These are phyloP conservation scores for Brachyrhaphis roseni DNA, from an alignment of 2,797 vertebrate species.

Conservation along the genomic window DNA sequence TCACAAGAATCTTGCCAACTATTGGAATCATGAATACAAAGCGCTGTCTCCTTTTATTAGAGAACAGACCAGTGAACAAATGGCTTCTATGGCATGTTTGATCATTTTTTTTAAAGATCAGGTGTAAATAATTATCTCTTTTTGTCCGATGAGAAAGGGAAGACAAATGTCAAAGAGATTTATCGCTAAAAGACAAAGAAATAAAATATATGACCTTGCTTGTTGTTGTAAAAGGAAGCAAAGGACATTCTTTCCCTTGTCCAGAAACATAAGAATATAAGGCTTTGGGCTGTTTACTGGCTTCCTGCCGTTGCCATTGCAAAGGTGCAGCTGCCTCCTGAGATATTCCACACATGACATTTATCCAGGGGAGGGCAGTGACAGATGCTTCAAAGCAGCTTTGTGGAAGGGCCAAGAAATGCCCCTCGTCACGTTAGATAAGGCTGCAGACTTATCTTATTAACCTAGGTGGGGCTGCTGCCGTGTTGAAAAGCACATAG, in stretches of 20 bases:
- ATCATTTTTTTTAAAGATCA: slow-evolving; percentile 25
- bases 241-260: slow-evolving; percentile 30
- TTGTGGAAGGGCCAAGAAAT: slow-evolving; percentile 79
- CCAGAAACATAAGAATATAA: slow-evolving; percentile 41
- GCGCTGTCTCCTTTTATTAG: slow-evolving; percentile 25
- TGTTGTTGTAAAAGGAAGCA: slow-evolving; percentile 27
- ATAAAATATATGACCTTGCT: slow-evolving; percentile 55
- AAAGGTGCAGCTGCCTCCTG: slow-evolving; percentile 79
- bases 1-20: slow-evolving; percentile 15
- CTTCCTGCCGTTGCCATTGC: slow-evolving; percentile 66
- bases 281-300: slow-evolving; percentile 77
- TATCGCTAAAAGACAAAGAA: slow-evolving; percentile 22
- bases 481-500: slow-evolving; percentile 68
- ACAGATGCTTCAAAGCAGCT: slow-evolving; percentile 84
- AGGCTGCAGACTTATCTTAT: slow-evolving; percentile 75
- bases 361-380: slow-evolving; percentile 82
- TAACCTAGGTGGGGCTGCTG: slow-evolving; percentile 65
- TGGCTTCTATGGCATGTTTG: slow-evolving; percentile 11
- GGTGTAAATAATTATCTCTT: slow-evolving; percentile 7
- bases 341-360: slow-evolving; percentile 84
- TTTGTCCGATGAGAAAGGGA: neutral
- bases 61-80: slow-evolving; percentile 23
- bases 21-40: slow-evolving; percentile 23
- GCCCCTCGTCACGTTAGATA: slow-evolving; percentile 79
- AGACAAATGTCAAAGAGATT: neutral